A percentile compares a stretch with the other conserved stretches of the same genome.
Evolutionary conservation across 2,113 vertebrate genomes (phyloP).

Genomic region (Anarrhichthys ocellatus): DNA sequence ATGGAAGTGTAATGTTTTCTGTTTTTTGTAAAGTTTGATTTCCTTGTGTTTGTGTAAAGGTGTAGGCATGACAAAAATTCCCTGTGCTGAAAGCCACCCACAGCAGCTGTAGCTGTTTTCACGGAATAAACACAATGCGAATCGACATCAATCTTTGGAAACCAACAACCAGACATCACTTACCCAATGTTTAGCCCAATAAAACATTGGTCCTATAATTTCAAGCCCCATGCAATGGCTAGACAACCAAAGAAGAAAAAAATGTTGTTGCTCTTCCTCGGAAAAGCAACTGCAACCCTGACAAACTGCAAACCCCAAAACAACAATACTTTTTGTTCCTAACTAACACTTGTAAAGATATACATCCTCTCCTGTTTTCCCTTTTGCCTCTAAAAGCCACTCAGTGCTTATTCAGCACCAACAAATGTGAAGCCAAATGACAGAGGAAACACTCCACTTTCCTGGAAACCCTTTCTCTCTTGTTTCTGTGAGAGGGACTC

Average conservation of each 20-base stretch:
- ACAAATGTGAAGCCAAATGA: slow-evolving; percentile 53
- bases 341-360: slow-evolving; percentile 13
- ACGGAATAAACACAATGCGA: slow-evolving; percentile 49
- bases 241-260: slow-evolving; percentile 35
- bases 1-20: background rate
- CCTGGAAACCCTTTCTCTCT: slow-evolving; percentile 56
- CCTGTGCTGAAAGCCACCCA: slow-evolving; percentile 26
- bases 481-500: slow-evolving; percentile 11
- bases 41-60: slow-evolving; percentile 20
- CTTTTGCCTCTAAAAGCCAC: slow-evolving; percentile 5
- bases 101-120: slow-evolving; percentile 50
- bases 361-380: slow-evolving; percentile 6
- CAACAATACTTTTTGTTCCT: slow-evolving; percentile 35
- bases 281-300: slow-evolving; percentile 23
- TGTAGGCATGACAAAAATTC: slow-evolving; percentile 37
- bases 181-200: slow-evolving; percentile 40
- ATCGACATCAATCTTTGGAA: slow-evolving; percentile 54
- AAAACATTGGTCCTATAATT: slow-evolving; percentile 55
- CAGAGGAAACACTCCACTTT: slow-evolving; percentile 58
- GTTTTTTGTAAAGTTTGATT: background rate
- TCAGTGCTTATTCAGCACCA: slow-evolving; percentile 56
- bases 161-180: slow-evolving; percentile 42
- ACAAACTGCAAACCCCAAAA: slow-evolving; percentile 20
- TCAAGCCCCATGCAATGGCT: slow-evolving; percentile 24
- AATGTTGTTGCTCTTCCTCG: slow-evolving; percentile 9